These are phyloP conservation scores for Rattus norvegicus DNA, from an alignment of 2,113 vertebrate species.

Conservation along the genomic window DNA sequence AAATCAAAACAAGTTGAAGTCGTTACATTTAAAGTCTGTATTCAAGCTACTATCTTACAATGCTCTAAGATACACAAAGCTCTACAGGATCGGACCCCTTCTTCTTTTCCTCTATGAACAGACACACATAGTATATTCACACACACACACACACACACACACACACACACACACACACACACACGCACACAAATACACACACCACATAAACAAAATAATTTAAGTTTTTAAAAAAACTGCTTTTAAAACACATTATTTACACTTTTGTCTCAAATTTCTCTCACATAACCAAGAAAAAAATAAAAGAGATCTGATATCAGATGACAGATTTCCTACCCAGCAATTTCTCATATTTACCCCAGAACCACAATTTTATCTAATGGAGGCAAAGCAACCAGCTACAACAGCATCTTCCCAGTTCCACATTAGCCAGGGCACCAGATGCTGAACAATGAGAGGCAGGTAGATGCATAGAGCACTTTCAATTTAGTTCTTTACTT, in stretches of 20 bases:
- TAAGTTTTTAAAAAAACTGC: neutral
- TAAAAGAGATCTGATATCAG: neutral
- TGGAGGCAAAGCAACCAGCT: neutral
- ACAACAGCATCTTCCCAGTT: neutral
- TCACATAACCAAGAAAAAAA: slow-evolving; percentile 41
- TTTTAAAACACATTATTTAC: slow-evolving; percentile 18
- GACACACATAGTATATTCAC: neutral
- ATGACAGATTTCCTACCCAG: neutral
- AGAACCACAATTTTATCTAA: neutral
- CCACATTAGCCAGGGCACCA: neutral
- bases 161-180: neutral
- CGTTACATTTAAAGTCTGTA: slow-evolving; percentile 21
- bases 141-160: neutral
- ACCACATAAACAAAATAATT: neutral
- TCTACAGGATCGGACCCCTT: no score
- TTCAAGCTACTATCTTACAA: neutral
- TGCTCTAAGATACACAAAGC: neutral
- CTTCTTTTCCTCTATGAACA: neutral
- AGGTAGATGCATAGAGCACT: neutral
- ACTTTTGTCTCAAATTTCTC: neutral
- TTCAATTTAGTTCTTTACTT: neutral
- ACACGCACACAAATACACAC: neutral
- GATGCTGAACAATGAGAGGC: neutral
- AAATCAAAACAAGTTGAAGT: neutral
- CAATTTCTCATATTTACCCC: neutral